phyloP scores from a whole-genome alignment of 2,888 invertebrate species.

The Lasioglossum zephyrum region DNA sequence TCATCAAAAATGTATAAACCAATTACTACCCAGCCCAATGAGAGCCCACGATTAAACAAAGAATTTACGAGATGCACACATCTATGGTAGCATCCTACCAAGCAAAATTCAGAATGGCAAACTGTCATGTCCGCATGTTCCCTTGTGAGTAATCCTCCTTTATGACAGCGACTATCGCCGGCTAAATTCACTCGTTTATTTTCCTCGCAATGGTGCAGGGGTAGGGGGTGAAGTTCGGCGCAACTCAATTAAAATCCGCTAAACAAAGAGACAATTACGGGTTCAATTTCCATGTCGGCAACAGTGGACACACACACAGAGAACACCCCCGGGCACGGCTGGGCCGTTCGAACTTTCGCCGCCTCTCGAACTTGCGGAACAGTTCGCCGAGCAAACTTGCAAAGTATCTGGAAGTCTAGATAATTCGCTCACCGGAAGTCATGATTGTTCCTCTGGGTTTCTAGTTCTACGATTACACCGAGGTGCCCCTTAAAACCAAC shows the following conservation, averaged over 20 bases:
- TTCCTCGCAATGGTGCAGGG: background rate
- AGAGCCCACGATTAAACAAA: no score
- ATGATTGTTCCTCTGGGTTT: background rate
- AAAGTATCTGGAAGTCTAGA: conserved; percentile 2
- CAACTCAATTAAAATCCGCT: conserved; percentile 15
- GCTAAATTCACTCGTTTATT: background rate
- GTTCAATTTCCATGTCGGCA: conserved; percentile 9
- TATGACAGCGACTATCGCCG: background rate
- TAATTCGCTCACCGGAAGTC: conserved; percentile 6
- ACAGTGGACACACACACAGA: conserved; percentile 1
- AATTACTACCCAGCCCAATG: no score
- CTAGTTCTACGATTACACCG: background rate
- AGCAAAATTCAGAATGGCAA: background rate
- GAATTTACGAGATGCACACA: no score
- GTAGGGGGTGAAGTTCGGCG: background rate
- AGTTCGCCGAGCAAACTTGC: background rate
- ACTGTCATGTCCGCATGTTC: background rate
- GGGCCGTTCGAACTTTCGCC: background rate
- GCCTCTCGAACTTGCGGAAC: background rate
- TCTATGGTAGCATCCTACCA: no score
- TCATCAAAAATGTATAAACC: no score
- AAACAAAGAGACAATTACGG: conserved; percentile 5
- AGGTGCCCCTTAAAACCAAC: background rate
- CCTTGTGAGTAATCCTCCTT: background rate
- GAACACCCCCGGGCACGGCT: background rate